Evolutionary conservation across 2,797 vertebrate genomes (phyloP).

Genomic region (Lemur catta): DNA sequence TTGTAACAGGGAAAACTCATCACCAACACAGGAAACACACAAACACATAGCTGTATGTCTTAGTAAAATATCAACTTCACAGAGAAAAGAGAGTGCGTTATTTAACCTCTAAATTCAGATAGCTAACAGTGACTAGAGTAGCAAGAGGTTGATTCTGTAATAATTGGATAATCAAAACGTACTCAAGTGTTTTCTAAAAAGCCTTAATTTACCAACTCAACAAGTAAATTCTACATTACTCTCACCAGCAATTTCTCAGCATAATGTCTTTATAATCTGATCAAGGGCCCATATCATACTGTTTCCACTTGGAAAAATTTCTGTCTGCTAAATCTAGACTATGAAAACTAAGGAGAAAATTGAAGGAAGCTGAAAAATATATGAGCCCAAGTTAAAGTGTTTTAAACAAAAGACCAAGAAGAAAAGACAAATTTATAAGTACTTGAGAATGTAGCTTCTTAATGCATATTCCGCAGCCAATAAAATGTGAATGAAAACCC

Average conservation of each 20-base stretch:
- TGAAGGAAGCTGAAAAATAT: background rate
- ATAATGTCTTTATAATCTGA: background rate
- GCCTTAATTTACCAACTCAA: background rate
- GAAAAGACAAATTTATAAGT: background rate
- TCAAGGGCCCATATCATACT: background rate
- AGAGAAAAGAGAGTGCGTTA: background rate
- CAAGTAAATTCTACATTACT: background rate
- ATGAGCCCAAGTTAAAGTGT: background rate
- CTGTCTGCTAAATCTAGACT: background rate
- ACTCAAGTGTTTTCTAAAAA: background rate
- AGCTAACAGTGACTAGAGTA: background rate
- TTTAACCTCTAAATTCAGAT: background rate
- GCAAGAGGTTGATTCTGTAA: background rate
- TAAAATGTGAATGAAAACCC: background rate
- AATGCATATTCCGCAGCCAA: background rate
- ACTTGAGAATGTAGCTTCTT: background rate
- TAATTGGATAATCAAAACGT: background rate
- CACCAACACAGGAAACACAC: background rate
- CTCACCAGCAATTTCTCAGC: background rate
- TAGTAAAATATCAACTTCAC: background rate
- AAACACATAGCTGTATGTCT: background rate
- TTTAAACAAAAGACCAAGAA: background rate
- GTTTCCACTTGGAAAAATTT: background rate
- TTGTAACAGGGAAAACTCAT: background rate
- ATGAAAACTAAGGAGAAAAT: background rate